Evolutionary conservation across 2,797 vertebrate species (phyloP).

Genomic region (Corythornis leucogaster): DNA sequence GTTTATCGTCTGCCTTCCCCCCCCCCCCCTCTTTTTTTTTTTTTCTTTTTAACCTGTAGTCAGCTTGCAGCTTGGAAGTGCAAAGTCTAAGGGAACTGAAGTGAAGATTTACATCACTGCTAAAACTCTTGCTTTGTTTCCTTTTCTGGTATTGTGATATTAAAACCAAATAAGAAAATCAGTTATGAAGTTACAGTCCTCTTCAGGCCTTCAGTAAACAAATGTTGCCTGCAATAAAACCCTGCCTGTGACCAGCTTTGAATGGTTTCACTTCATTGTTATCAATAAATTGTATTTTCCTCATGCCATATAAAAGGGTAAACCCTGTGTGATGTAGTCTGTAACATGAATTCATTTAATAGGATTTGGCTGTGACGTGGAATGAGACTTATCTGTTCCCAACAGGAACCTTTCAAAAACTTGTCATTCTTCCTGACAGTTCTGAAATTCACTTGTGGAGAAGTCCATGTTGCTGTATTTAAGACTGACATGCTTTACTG

Average conservation of each 20-base stretch:
- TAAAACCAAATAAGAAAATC: neutral
- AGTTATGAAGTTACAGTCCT: neutral
- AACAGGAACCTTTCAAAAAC: neutral
- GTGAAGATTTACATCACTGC: neutral
- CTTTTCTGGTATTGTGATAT: neutral
- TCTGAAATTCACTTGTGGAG: neutral
- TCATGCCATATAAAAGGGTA: neutral
- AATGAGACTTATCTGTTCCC: neutral
- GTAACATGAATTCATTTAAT: neutral
- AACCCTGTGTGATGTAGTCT: neutral
- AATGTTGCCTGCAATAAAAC: neutral
- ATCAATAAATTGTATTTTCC: neutral
- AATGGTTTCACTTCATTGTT: neutral
- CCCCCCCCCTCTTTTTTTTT: neutral
- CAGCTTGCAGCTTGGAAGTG: neutral
- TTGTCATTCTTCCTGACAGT: neutral
- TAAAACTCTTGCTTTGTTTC: neutral
- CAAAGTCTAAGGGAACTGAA: neutral
- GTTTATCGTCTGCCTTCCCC: neutral
- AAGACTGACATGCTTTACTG: neutral
- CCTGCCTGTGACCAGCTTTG: accelerated
- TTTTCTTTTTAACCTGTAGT: neutral
- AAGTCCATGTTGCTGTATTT: neutral
- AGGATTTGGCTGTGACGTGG: neutral
- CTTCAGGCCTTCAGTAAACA: neutral